Evolutionary conservation across 2,797 vertebrate species (phyloP).

Genomic region (Mus caroli): DNA sequence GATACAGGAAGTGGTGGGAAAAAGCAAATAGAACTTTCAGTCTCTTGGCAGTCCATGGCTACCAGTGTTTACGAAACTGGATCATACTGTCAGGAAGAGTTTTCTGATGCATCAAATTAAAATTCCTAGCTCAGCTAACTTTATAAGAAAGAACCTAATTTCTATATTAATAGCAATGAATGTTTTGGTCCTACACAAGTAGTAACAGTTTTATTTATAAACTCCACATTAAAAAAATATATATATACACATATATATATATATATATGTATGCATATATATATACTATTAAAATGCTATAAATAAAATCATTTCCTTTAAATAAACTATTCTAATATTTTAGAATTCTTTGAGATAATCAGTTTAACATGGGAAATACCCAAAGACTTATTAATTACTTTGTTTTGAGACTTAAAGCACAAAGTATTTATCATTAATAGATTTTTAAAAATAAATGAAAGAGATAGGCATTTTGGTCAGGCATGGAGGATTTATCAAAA

Average conservation of each 20-base stretch:
- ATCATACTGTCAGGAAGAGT: neutral
- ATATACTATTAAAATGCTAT: neutral
- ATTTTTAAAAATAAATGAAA: constrained; percentile 18
- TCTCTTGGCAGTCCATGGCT: neutral
- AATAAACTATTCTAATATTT: neutral
- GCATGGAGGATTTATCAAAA: neutral
- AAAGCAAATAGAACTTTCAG: neutral
- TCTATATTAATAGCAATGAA: neutral
- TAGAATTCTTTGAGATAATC: neutral
- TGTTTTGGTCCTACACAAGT: neutral
- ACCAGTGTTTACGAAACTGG: neutral
- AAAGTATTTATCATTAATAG: neutral
- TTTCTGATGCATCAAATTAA: neutral
- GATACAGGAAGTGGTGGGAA: neutral
- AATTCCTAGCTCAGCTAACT: neutral
- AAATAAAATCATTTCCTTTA: neutral
- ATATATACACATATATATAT: too few species aligned
- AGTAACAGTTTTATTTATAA: neutral
- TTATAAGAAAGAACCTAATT: neutral
- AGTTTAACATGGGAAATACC: neutral
- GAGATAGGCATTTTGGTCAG: neutral
- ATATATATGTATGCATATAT: too few species aligned
- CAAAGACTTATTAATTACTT: neutral
- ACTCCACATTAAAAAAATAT: neutral
- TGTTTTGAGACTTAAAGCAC: constrained; percentile 1